phyloP scores from a whole-genome alignment of 1,140 invertebrate genomes.

The Cydia splendana region DNA sequence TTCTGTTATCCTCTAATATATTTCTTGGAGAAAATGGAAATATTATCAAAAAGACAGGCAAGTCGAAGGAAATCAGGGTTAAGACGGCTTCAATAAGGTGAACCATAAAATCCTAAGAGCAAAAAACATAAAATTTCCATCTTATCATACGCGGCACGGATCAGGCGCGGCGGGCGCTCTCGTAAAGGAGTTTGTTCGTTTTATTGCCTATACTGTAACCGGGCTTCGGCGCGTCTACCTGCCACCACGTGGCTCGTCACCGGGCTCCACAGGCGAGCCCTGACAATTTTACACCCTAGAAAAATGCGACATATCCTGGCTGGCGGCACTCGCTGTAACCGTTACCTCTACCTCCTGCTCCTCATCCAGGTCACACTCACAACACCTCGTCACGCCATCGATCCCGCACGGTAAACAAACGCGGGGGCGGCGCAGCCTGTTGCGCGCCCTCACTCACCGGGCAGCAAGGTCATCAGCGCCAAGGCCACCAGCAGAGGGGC shows the following conservation, averaged over 20 bases:
- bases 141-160: constrained; percentile 18
- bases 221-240: not conserved
- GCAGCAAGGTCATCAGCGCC: constrained; percentile 67
- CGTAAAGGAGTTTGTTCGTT: constrained; percentile 22
- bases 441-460: constrained; percentile 67
- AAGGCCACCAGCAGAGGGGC: constrained; percentile 65
- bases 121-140: constrained; percentile 25
- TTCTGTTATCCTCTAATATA: not conserved
- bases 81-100: constrained; percentile 23
- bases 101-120: constrained; percentile 27
- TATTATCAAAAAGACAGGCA: constrained; percentile 21
- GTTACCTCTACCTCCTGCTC: constrained; percentile 40
- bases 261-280: not conserved
- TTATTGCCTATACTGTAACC: not conserved
- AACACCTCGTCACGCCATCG: constrained; percentile 64
- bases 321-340: constrained; percentile 28
- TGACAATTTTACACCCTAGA: not conserved
- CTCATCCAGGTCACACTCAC: constrained; percentile 51
- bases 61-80: constrained; percentile 25
- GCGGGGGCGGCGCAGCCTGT: constrained; percentile 63
- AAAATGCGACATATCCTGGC: not conserved
- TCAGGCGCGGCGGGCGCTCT: not conserved
- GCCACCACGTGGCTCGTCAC: constrained; percentile 10
- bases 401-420: constrained; percentile 67
- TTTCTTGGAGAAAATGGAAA: not conserved